phyloP scores from a whole-genome alignment of 2,888 invertebrate genomes.

The Esperia sulphurella region DNA sequence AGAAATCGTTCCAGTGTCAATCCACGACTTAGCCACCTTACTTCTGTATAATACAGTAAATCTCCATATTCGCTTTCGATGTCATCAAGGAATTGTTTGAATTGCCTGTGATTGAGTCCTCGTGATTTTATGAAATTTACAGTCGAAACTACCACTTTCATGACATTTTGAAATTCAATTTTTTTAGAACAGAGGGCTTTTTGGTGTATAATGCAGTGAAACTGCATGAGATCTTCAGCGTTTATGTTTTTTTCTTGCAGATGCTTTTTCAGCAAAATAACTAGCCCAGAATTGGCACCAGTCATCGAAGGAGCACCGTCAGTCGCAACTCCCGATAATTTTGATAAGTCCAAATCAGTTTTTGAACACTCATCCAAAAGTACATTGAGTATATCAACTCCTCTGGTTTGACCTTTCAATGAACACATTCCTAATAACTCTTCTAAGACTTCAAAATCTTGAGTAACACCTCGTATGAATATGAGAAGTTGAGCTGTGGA shows the following conservation, averaged over 20 bases:
- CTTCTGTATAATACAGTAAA: neutral
- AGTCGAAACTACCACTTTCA: conserved; percentile 14
- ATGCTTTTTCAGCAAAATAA: conserved; percentile 20
- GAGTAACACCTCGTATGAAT: too few species aligned
- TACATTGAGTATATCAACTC: too few species aligned
- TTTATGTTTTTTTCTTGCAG: conserved; percentile 7
- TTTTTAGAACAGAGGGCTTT: conserved; percentile 12
- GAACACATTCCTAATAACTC: too few species aligned
- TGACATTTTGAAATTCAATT: conserved; percentile 12
- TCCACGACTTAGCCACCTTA: neutral
- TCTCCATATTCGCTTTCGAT: neutral
- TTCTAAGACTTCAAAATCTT: too few species aligned
- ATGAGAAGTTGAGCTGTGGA: too few species aligned
- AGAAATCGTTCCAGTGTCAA: neutral
- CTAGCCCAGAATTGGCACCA: conserved; percentile 20
- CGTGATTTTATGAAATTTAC: conserved; percentile 18
- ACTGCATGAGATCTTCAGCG: conserved; percentile 13
- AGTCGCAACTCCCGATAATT: conserved; percentile 17
- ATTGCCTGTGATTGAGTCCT: conserved; percentile 7
- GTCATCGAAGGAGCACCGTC: conserved; percentile 21
- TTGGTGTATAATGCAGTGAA: conserved; percentile 11
- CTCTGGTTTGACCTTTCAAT: too few species aligned
- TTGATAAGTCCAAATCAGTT: conserved; percentile 3
- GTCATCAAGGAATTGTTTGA: neutral
- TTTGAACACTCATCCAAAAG: too few species aligned